Conservation (phyloP, 2,113 vertebrate genomes). For the Phylloscopus trochilus region DNA sequence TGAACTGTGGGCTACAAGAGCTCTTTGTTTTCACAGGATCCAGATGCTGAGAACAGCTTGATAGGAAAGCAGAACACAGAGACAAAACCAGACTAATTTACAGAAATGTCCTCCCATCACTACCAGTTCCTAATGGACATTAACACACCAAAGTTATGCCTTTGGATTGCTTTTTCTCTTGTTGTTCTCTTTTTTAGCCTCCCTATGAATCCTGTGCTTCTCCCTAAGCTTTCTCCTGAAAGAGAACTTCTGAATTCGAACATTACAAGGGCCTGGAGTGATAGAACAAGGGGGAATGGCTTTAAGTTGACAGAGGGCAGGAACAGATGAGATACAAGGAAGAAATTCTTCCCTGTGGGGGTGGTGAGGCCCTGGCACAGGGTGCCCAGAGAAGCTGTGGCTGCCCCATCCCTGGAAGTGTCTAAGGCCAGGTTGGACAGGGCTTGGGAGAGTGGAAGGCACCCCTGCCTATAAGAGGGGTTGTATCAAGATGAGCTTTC, state of each 20-base stretch:
- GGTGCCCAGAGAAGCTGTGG: not conserved
- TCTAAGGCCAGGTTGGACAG: rapidly evolving
- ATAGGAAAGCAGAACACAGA: not conserved
- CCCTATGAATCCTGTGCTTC: not conserved
- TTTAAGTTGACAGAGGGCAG: not conserved
- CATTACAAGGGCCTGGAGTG: not conserved
- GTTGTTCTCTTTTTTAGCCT: not conserved
- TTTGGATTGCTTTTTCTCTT: not conserved
- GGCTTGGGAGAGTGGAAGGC: not conserved
- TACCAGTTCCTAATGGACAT: not conserved
- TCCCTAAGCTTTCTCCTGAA: not conserved
- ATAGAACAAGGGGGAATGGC: not conserved
- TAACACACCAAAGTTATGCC: not conserved
- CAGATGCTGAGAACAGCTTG: not conserved
- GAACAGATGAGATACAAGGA: not conserved
- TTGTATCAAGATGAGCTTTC: not conserved
- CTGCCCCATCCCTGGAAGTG: not conserved
- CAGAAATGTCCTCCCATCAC: not conserved
- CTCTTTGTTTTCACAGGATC: not conserved
- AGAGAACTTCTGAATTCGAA: not conserved
- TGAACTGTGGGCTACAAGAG: not conserved
- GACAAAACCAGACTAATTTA: not conserved
- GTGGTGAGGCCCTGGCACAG: not conserved
- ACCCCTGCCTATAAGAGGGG: not conserved
- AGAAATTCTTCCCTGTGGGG: not conserved